Base-by-base conservation (phyloP, 2,113 vertebrate species). In the Rhabdornis inornatus region DNA sequence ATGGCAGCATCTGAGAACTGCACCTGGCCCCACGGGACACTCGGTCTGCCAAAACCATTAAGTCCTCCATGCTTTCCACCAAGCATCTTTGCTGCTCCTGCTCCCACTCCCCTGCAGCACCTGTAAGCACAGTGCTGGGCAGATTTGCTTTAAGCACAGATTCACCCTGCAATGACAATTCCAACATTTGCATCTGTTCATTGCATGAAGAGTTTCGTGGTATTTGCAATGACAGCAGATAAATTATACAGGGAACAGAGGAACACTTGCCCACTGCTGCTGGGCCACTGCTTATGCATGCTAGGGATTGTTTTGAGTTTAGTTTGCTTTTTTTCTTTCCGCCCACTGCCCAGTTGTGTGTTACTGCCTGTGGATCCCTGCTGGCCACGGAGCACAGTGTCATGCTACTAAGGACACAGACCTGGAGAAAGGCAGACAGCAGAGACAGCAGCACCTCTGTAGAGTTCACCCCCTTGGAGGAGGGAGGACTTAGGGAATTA, bases 181-280 rank as follows among this genome's bases (percentile, higher is more conserved):
- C 60, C 49, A 37, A 37, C 8, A 27, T 66, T 74, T 76, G 79
- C 64, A 77, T 85, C 88, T 85, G 52, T 22, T 84, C 60, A 8
- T 12, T 35, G 37, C 64, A 81, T 1, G 30, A 63, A 89, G 85
- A 79, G 83, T 72, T 45, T 39, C 1, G 0, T 16, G 47, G 39
- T 10, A 74, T 70, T 92, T 75, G 57, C 72, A 69, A 22, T 42
- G 59, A 75, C 6, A 22, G 90, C 86, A 57, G 83, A 81, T 5
- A 90, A 85, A 78, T 80, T 87, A 87, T 14, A 30, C 20, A 56
- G 45, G 52, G 66, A 77, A 66, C 4, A 5, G 59, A 74, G 49
- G 47, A 86, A 92, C 86, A 47, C 37, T 92, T 77, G 91, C 65
- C 84, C 83, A 22, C 44, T 35, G 78, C 89, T 92, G 86, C 86